Conservation (phyloP, 2,888 invertebrate species). For the Morpho achilles region DNA sequence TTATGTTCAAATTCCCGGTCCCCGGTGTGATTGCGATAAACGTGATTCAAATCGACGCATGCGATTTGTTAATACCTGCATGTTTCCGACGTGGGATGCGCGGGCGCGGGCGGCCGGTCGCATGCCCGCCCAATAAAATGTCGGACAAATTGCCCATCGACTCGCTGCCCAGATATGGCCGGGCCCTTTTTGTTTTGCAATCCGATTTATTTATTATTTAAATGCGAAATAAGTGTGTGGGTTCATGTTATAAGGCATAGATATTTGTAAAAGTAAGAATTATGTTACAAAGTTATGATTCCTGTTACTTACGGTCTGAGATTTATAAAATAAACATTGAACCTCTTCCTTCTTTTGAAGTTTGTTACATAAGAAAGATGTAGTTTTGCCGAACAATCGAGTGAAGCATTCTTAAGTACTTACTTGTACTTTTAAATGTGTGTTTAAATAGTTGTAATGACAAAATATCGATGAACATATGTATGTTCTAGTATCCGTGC, state of each 20-base stretch:
- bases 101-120: constrained; percentile 25
- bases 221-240: constrained; percentile 25
- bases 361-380: no score
- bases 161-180: constrained; percentile 26
- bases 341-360: no score
- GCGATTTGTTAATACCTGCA: constrained; percentile 24
- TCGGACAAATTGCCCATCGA: constrained; percentile 35
- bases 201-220: constrained; percentile 31
- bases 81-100: constrained; percentile 16
- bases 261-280: background rate
- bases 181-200: constrained; percentile 27
- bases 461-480: no score
- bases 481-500: no score
- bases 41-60: constrained; percentile 22
- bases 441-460: no score
- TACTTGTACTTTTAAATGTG: no score
- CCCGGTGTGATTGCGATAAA: constrained; percentile 11
- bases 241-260: constrained; percentile 14
- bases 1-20: no score
- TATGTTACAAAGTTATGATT: no score
- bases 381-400: no score
- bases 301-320: no score
- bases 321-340: no score
- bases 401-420: no score
- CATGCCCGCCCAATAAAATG: constrained; percentile 34